These are phyloP conservation scores for Crypturellus tataupa DNA, from an alignment of 2,797 vertebrate genomes.

Conservation along the genomic window DNA sequence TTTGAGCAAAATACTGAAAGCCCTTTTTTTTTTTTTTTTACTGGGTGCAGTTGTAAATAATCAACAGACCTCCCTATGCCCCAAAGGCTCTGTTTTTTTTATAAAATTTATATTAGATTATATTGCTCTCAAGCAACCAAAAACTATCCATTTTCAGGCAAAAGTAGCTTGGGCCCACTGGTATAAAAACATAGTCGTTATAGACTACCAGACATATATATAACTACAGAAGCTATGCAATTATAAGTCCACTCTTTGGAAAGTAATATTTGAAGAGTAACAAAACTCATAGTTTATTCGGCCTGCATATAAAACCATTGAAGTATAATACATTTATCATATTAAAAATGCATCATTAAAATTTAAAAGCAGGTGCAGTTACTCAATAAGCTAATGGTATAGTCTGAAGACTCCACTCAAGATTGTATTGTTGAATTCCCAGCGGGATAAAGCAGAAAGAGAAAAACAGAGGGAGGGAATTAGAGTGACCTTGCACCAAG, in stretches of 20 bases:
- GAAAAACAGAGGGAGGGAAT: conserved; percentile 65
- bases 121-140: conserved; percentile 12
- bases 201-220: not conserved
- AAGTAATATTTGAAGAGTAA: conserved; percentile 77
- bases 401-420: conserved; percentile 80
- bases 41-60: not conserved
- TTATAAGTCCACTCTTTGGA: conserved; percentile 67
- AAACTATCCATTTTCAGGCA: not conserved
- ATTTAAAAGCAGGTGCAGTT: conserved; percentile 83
- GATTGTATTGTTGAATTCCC: conserved; percentile 82
- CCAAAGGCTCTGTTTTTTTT: not conserved
- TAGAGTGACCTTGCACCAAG: conserved; percentile 82
- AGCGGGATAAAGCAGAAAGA: conserved; percentile 70
- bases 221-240: conserved; percentile 36
- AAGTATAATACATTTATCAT: conserved; percentile 84
- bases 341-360: conserved; percentile 86
- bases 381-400: conserved; percentile 84
- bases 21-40: not conserved
- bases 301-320: conserved; percentile 80
- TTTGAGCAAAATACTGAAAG: not conserved
- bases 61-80: not conserved
- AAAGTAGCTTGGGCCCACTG: conserved; percentile 7
- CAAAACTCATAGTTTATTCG: conserved; percentile 81
- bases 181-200: conserved; percentile 36
- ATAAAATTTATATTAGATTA: not conserved